Base-by-base conservation (phyloP, 2,888 invertebrate species). In the Platycheirus rosarum region DNA sequence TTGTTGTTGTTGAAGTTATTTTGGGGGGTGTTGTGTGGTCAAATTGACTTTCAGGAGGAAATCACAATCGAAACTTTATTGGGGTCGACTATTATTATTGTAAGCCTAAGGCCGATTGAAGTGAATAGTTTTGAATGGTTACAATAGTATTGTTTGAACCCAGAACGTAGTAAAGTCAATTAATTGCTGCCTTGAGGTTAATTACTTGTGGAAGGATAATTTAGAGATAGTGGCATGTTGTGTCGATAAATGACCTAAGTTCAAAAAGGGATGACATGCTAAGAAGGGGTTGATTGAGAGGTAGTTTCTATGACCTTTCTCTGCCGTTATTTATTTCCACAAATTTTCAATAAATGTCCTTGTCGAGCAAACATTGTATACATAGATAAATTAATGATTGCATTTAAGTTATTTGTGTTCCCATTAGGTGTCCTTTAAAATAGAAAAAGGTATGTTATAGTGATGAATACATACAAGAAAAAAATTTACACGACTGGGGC, bases 121-220 rank as follows among this genome's bases (percentile, higher is more conserved):
- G 51, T 55, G 23, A 37, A 13, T 70, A 35, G 51, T 32, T 53
- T 53, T 53, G 53, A 1, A 13, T 13, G 8, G 37, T 3, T n/a
- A 37, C 13, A 37, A 13, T 42, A 44, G 9, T 6, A 44, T 3
- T 40, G n/a, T 4, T n/a, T 37, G 2, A 8, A 14, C 8, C n/a
- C 37, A 37, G 23, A 13, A 55, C 40, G 35, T 55, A 40, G 3
- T 23, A 60, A 62, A 13, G 40, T 23, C 57, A 51, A 71, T 82
- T 71, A 82, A 76, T 82, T 82, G 55, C 55, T 65, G 71, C 68
- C 73, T 77, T 63, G 69, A 77, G 77, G 77, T 82, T 82, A 73
- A 82, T 76, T 77, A 77, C 63, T 82, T 77, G 57, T 63, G 71
- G 71, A 35, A 60, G 53, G 53, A 62, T 76, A 44, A 32, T 53